These are phyloP conservation scores for Rhamphomyia laevipes DNA, from an alignment of 2,888 invertebrate genomes.

Conservation along the genomic window DNA sequence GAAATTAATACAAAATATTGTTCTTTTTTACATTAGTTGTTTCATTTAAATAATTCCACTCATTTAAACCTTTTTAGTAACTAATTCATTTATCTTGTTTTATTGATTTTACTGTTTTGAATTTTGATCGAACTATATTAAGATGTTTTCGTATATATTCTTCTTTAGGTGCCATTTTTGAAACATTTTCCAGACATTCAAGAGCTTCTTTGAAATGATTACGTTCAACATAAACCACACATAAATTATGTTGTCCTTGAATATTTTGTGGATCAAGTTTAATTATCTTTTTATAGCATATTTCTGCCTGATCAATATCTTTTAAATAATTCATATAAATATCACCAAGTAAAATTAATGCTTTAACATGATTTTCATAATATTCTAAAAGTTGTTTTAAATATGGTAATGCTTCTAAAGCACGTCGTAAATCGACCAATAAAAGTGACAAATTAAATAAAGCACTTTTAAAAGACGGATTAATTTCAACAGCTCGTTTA, in stretches of 20 bases:
- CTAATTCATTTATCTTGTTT: too few species aligned
- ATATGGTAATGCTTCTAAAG: constrained; percentile 84
- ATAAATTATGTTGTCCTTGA: constrained; percentile 90
- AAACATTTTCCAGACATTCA: constrained; percentile 70
- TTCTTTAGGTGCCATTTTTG: constrained; percentile 73
- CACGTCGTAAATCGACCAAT: constrained; percentile 76
- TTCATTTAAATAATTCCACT: too few species aligned
- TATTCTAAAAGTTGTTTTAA: constrained; percentile 80
- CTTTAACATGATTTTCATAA: constrained; percentile 90
- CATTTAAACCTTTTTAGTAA: too few species aligned
- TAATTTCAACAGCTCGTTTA: constrained; percentile 73
- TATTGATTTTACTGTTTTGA: constrained; percentile 16
- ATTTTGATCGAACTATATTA: constrained; percentile 64
- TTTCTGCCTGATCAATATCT: constrained; percentile 87
- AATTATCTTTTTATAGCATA: constrained; percentile 84
- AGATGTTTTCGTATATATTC: constrained; percentile 85
- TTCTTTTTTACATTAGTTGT: too few species aligned
- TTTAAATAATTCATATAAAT: constrained; percentile 93
- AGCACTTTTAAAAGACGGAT: constrained; percentile 83
- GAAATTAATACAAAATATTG: too few species aligned
- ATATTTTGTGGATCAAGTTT: constrained; percentile 81
- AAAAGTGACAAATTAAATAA: constrained; percentile 88
- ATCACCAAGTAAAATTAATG: constrained; percentile 84
- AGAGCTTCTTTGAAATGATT: constrained; percentile 78
- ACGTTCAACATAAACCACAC: constrained; percentile 89